Evolutionary conservation across 2,888 invertebrate genomes (phyloP), one percentile per base, ranked within the genome.

Genomic region (Eupelmus urozonus): DNA sequence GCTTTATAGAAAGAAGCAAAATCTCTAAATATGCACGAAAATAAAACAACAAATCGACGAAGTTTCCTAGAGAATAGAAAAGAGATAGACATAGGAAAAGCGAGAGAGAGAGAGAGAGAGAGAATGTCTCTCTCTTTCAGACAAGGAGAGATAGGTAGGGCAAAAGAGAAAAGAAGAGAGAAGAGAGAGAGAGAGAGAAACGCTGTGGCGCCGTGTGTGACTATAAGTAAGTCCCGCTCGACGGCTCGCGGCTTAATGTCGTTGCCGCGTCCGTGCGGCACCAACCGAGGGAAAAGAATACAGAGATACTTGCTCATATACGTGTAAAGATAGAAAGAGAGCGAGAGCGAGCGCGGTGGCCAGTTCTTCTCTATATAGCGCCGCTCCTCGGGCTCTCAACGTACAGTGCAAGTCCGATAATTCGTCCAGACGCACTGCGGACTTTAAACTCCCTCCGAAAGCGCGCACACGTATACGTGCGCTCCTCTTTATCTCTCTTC

Each of bases 191-290:
- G 62, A 76, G 69, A 76, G 60, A 57, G 45, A 70, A 42, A 29
- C 40, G 71, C 74, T 62, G 63, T 18, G 71, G 79, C 79, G 72
- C 42, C 55, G 66, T 25, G 25, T 11, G 27, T 16, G 85, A 83
- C 86, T 88, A 88, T 88, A 88, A 88, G 88, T 88, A 88, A 87
- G 88, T 87, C 86, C 86, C 87, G 85, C 86, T 84, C 85, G 85
- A 81, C 85, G 86, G 84, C 85, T 83, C 85, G 86, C 87, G 85
- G 84, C 84, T 88, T 87, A 88, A 88, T 88, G 87, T 88, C 85
- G 87, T 87, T 85, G 86, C 85, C 86, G 88, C 88, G 85, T 87
- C 83, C 87, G 87, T 88, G n/a, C n/a, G 88, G 88, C 88, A 88
- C 88, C 88, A 88, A 88, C 34, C 9, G 87, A 87, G 85, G 85